Base-by-base conservation (phyloP, 2,797 vertebrate genomes). In the Paguma larvata region DNA sequence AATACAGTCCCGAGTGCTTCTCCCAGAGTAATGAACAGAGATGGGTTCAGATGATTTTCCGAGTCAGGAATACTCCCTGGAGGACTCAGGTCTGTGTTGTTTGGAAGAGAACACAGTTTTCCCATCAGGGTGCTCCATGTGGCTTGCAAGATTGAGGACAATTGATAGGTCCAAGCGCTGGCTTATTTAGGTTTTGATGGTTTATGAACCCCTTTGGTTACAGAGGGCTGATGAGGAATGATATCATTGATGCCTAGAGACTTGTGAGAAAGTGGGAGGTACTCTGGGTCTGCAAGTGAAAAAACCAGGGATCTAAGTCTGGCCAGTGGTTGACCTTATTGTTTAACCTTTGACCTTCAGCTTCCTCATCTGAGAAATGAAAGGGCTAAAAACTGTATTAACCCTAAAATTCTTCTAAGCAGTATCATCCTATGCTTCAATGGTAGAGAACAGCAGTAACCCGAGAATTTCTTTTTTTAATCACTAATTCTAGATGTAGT, bases 341-440 rank as follows among this genome's bases (percentile, higher is more conserved):
- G 4, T 63, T 56, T 94, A 11, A 59, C 27, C 68, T 90, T 73
- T 41, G 68, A 48, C 21, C 63, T 25, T 80, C 44, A 3, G 7
- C 70, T 92, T 96, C 48, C 27, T 10, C 51, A 12, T 38, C 75
- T 94, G 48, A 53, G 80, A 89, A 92, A 88, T 15, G 62, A 63
- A 46, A 79, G 46, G 16, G 6, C 51, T 92, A 48, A 83, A 48
- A 83, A 63, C 15, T 67, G 0, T 44, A 27, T 73, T 65, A 18
- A 30, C 23, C 38, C 38, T 72, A 15, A 83, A 89, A 32, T 77
- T 85, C 21, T 16, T 41, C 41, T 48, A 27, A 89, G 75, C 11
- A 38, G 53, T 30, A n/a, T 48, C 10, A 16, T 75, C 78, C 32
- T 85, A n/a, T 85, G 41, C 67, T 85, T 93, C 51, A 2, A 16